Conservation (phyloP, 2,888 invertebrate species). For the Spisula solida region DNA sequence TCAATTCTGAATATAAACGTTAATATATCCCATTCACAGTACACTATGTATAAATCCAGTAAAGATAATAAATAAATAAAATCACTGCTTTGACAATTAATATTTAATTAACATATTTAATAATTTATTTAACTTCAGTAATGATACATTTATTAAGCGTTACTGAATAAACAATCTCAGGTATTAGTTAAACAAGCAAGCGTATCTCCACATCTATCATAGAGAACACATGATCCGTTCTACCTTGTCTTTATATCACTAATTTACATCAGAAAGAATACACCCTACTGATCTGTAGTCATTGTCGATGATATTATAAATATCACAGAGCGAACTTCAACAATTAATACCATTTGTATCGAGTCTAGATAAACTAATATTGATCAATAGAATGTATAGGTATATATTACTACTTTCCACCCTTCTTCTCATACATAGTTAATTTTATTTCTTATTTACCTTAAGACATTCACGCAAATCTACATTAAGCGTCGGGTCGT, state of each 20-base stretch:
- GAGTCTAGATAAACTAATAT: not conserved
- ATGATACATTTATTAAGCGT: not conserved
- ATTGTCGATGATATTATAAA: not conserved
- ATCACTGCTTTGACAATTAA: not conserved
- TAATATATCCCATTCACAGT: constrained; percentile 15
- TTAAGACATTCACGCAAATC: constrained; percentile 53
- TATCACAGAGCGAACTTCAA: not conserved
- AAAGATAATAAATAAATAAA: not conserved
- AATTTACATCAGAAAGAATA: constrained; percentile 15
- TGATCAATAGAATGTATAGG: constrained; percentile 24
- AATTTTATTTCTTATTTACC: constrained; percentile 54
- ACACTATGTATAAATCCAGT: constrained; percentile 15
- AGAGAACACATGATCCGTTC: not conserved
- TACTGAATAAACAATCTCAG: constrained; percentile 13
- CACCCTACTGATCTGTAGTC: not conserved
- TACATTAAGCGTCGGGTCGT: constrained; percentile 67
- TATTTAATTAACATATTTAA: not conserved
- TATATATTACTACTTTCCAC: not conserved
- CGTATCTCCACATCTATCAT: constrained; percentile 22
- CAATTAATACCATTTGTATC: not conserved
- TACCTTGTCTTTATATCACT: not conserved
- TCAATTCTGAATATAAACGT: not conserved
- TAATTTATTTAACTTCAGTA: not conserved
- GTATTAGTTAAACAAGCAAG: not conserved
- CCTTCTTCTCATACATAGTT: constrained; percentile 54